Percentiles rank a stretch among this genome's conserved stretches.
phyloP scores from a whole-genome alignment of 2,797 vertebrate species.

The Erethizon dorsatum region DNA sequence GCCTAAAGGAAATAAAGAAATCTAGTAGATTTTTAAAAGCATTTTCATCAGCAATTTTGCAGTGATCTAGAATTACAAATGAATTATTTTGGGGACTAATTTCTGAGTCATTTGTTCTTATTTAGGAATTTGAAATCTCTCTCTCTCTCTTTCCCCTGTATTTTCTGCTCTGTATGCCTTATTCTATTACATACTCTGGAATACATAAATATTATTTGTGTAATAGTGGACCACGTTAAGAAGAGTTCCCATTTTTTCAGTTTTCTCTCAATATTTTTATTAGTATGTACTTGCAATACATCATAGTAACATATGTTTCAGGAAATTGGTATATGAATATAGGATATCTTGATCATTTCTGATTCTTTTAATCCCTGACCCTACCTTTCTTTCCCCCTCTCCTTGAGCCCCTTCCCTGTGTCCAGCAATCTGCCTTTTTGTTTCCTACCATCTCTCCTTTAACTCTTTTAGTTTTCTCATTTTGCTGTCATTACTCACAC shows the following conservation, averaged over 20 bases:
- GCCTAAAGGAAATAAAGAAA: not conserved
- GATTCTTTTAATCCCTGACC: not conserved
- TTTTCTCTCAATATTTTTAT: not conserved
- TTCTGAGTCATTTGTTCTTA: constrained; percentile 1
- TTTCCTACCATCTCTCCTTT: not conserved
- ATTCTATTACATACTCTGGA: not conserved
- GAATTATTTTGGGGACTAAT: constrained; percentile 48
- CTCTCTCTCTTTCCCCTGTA: not conserved
- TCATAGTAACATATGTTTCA: not conserved
- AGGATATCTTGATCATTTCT: not conserved
- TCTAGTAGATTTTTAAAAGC: not conserved
- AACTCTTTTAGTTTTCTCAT: not conserved
- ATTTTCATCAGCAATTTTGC: constrained; percentile 1
- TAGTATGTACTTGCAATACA: not conserved
- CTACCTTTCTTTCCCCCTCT: not conserved
- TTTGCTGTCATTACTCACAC: constrained; percentile 2
- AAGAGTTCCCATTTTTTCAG: not conserved
- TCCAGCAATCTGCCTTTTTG: not conserved
- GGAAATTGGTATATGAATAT: not conserved
- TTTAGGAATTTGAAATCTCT: constrained; percentile 26
- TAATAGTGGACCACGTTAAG: not conserved
- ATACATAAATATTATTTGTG: constrained; percentile 30
- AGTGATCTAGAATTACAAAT: not conserved
- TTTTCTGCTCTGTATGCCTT: not conserved
- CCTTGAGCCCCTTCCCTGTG: not conserved